phyloP scores from a whole-genome alignment of 2,797 vertebrate genomes.

The Kryptopterus vitreolus region DNA sequence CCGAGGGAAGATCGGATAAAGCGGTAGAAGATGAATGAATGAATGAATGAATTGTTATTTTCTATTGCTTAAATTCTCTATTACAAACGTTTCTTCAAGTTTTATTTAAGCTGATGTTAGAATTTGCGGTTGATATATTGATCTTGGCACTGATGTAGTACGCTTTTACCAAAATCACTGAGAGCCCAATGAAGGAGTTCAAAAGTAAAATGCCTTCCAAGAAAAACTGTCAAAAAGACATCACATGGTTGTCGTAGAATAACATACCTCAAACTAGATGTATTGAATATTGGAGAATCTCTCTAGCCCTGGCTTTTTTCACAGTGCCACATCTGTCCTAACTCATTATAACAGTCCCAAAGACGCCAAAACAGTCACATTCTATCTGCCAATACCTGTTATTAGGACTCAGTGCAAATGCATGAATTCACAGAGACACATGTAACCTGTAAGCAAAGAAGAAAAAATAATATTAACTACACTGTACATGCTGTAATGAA shows the following conservation, averaged over 20 bases:
- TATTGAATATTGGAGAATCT: conserved; percentile 55
- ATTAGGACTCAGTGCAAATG: conserved; percentile 49
- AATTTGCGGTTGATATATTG: conserved; percentile 22
- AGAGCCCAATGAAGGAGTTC: conserved; percentile 44
- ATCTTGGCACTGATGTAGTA: conserved; percentile 20
- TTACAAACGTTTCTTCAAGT: not conserved
- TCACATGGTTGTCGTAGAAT: conserved; percentile 35
- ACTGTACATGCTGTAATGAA: no score
- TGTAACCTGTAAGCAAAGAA: conserved; percentile 19
- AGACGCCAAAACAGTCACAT: conserved; percentile 34
- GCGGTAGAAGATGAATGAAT: no score
- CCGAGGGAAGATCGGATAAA: no score
- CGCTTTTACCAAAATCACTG: conserved; percentile 40
- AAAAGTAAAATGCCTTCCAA: conserved; percentile 41
- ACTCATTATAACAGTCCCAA: conserved; percentile 51
- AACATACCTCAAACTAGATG: conserved; percentile 50
- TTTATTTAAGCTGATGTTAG: conserved; percentile 6
- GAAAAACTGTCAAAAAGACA: conserved; percentile 40
- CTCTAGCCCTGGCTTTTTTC: conserved; percentile 40
- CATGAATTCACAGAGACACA: conserved; percentile 16
- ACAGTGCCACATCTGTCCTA: conserved; percentile 51
- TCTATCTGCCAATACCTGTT: conserved; percentile 48
- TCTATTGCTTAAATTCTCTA: not conserved
- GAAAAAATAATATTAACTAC: no score
- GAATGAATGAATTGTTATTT: no score